Evolutionary conservation across 2,797 vertebrate species (phyloP), one percentile per base, ranked within the genome.

Genomic region (Carapus acus): DNA sequence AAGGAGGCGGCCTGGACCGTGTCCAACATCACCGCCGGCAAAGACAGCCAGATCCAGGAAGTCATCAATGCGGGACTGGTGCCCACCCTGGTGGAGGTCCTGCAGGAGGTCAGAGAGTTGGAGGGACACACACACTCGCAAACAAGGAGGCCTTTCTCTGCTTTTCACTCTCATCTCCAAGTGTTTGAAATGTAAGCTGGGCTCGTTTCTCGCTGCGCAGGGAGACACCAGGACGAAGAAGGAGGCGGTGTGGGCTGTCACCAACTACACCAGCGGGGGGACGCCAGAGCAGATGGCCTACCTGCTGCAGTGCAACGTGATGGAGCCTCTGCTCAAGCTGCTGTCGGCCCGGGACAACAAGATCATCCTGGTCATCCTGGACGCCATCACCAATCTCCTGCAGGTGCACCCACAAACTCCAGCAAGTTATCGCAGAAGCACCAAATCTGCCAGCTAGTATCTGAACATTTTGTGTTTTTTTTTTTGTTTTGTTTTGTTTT

Each of bases 1-100:
- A 97, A 94, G 71, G 93, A 94, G 80, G 92, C 93, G 2, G 92
- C 92, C 0, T 98, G 96, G 96, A 91, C 93, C 0, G 71, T 97
- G 84, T 98, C 96, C 62, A 98, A 97, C 73, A 93, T 98, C 71
- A 96, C 94, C 2, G 94, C 95, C 23, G 94, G 95, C 34, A 93
- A 89, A 14, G 88, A 91, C 65, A 86, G 83, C 40, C 94, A 97
- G 83, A 98, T 98, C 70, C 93, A 98, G 72, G 90, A 87, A 77
- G 93, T 98, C 45, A 78, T 98, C 36, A 87, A 92, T 51, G 90
- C 92, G 0, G 92, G 91, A 21, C 83, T 98, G 37, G 76, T 97
- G 1, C 94, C 92, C 0, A 85, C 88, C 66, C 85, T 98, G 27
- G 83, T 96, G 67, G 87, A 91, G 8, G 65, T 96, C 50, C 88